Percentiles rank a stretch among this genome's conserved stretches.
phyloP scores from a whole-genome alignment of 2,113 vertebrate species.

The Salvelinus fontinalis region DNA sequence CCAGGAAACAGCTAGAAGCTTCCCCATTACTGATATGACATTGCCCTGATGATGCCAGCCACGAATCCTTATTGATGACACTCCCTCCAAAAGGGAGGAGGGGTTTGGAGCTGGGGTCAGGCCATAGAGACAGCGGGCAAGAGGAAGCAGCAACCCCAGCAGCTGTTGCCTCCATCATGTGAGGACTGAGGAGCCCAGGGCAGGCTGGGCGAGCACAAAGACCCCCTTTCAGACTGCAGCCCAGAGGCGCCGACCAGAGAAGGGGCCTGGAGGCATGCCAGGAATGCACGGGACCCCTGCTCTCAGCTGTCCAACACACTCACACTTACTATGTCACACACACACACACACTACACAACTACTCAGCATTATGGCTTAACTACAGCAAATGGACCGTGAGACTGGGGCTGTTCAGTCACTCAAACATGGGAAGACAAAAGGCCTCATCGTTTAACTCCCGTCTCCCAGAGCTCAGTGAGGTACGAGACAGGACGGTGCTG shows the following conservation, averaged over 20 bases:
- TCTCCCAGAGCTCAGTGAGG: neutral
- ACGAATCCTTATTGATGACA: neutral
- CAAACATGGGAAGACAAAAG: slow-evolving; percentile 21
- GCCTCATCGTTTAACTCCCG: neutral
- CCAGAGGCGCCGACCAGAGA: slow-evolving; percentile 36
- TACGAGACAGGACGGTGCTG: neutral
- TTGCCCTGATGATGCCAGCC: too few species aligned
- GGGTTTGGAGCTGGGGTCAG: neutral
- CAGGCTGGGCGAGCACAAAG: slow-evolving; percentile 54
- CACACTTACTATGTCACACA: neutral
- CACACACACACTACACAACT: slow-evolving; percentile 9
- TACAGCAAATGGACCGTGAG: slow-evolving; percentile 18
- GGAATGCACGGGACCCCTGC: slow-evolving; percentile 65
- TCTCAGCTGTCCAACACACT: slow-evolving; percentile 69
- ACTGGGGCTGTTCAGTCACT: slow-evolving; percentile 28
- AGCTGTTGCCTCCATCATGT: slow-evolving; percentile 70
- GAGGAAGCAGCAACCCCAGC: slow-evolving; percentile 32
- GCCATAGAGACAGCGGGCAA: slow-evolving; percentile 31
- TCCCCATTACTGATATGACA: too few species aligned
- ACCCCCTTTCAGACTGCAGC: slow-evolving; percentile 29
- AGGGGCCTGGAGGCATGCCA: slow-evolving; percentile 63
- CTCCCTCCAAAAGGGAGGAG: slow-evolving; percentile 21
- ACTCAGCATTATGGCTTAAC: slow-evolving; percentile 39
- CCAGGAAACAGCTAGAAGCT: too few species aligned
- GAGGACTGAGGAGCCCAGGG: slow-evolving; percentile 36